These are phyloP conservation scores for Hippoglossus stenolepis DNA, from an alignment of 2,113 vertebrate species.

Conservation along the genomic window DNA sequence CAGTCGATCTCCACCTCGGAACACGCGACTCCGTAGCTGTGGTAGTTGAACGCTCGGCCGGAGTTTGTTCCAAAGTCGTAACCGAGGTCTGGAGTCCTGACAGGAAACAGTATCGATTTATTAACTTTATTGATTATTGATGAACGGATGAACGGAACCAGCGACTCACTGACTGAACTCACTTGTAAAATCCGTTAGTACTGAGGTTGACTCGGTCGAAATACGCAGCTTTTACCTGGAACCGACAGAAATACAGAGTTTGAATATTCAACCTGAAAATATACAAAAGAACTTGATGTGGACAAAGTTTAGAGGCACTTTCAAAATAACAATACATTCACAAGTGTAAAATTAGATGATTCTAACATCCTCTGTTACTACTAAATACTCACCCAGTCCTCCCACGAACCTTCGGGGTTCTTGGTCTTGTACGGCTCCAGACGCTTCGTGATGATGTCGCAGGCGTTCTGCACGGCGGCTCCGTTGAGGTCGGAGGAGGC, in stretches of 20 bases:
- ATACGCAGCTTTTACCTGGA: constrained; percentile 90
- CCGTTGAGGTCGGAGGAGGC: constrained; percentile 93
- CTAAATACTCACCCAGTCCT: constrained; percentile 88
- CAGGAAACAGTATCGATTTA: background rate
- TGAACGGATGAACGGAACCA: background rate
- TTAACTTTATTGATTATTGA: background rate
- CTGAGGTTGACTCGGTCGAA: constrained; percentile 88
- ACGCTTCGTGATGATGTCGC: constrained; percentile 86
- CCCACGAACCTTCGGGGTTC: constrained; percentile 90
- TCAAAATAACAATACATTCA: too few species aligned
- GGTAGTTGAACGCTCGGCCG: constrained; percentile 90
- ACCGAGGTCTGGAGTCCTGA: constrained; percentile 89
- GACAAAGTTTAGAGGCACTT: too few species aligned
- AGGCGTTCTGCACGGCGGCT: constrained; percentile 89
- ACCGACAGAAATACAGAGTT: background rate
- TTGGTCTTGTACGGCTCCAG: constrained; percentile 87
- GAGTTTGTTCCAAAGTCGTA: constrained; percentile 90
- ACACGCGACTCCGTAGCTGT: constrained; percentile 90
- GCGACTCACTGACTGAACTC: constrained; percentile 49
- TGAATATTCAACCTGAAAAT: background rate
- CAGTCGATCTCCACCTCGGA: constrained; percentile 97
- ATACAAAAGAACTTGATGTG: too few species aligned
- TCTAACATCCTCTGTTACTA: too few species aligned
- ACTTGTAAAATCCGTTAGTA: constrained; percentile 95
- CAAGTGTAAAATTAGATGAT: too few species aligned